phyloP scores from a whole-genome alignment of 2,888 invertebrate genomes.

The Catocala nupta region DNA sequence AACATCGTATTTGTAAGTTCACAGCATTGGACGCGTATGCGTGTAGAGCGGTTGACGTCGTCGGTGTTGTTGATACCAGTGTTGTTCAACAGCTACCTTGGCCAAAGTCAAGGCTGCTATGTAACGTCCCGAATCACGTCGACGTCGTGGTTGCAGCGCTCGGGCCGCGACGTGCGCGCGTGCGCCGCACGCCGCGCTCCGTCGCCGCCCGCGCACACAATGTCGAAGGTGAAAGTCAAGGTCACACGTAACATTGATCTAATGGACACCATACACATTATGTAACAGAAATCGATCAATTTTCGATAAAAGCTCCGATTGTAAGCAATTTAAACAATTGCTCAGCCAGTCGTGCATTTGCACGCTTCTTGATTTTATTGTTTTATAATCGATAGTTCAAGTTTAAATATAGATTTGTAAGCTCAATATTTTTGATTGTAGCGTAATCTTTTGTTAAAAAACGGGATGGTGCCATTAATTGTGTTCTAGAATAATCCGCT shows the following conservation, averaged over 20 bases:
- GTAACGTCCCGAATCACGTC: conserved; percentile 62
- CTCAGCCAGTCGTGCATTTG: conserved; percentile 21
- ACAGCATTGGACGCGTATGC: conserved; percentile 4
- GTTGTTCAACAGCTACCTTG: conserved; percentile 43
- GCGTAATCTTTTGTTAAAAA: neutral
- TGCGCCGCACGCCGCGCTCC: conserved; percentile 16
- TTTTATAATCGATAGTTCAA: conserved; percentile 10
- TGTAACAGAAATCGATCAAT: conserved; percentile 52
- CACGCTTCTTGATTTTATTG: conserved; percentile 30
- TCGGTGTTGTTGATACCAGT: conserved; percentile 17
- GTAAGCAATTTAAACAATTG: conserved; percentile 31
- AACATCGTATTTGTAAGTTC: neutral
- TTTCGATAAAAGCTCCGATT: conserved; percentile 33
- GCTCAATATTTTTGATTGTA: conserved; percentile 6
- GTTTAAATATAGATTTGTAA: conserved; percentile 14
- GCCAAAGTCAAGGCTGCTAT: conserved; percentile 64
- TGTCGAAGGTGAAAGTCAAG: conserved; percentile 77
- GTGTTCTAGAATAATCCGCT: neutral
- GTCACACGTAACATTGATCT: conserved; percentile 58
- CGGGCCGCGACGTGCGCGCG: neutral
- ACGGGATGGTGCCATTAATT: neutral
- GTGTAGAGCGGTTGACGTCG: conserved; percentile 17
- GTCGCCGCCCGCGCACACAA: conserved; percentile 41
- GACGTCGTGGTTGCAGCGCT: conserved; percentile 31
- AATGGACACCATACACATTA: conserved; percentile 61